Evolutionary conservation across 2,797 vertebrate species (phyloP).

Genomic region (Cephalopachus bancanus): DNA sequence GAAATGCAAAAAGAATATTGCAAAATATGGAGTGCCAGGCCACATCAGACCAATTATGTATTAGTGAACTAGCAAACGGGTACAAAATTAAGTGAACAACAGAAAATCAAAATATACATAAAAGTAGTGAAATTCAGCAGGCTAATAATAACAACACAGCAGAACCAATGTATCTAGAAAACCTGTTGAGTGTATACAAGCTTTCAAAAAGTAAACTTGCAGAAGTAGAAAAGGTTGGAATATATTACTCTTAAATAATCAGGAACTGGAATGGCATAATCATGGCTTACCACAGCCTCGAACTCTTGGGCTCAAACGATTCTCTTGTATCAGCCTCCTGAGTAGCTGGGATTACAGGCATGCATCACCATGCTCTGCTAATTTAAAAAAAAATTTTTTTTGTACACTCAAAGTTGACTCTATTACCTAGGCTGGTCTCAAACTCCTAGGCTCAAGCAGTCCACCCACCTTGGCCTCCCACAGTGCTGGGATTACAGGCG

Average conservation of each 20-base stretch:
- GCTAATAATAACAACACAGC: background rate
- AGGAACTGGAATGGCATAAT: background rate
- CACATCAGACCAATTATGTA: background rate
- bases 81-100: background rate
- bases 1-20: background rate
- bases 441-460: too few species aligned
- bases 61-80: background rate
- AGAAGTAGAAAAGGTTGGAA: background rate
- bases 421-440: too few species aligned
- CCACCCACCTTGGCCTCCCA: too few species aligned
- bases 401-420: too few species aligned
- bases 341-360: too few species aligned
- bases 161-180: background rate
- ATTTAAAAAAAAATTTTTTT: too few species aligned
- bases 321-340: too few species aligned
- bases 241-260: background rate
- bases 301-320: too few species aligned
- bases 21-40: background rate
- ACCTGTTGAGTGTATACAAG: background rate
- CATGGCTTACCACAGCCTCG: too few species aligned
- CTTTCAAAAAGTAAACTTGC: constrained; percentile 9
- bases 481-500: too few species aligned
- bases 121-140: background rate
- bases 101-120: background rate
- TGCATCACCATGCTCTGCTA: too few species aligned